A percentile compares a stretch with the other conserved stretches of the same genome.
Evolutionary conservation across 2,797 vertebrate genomes (phyloP).

Genomic region (Orientallactaga sibirica): DNA sequence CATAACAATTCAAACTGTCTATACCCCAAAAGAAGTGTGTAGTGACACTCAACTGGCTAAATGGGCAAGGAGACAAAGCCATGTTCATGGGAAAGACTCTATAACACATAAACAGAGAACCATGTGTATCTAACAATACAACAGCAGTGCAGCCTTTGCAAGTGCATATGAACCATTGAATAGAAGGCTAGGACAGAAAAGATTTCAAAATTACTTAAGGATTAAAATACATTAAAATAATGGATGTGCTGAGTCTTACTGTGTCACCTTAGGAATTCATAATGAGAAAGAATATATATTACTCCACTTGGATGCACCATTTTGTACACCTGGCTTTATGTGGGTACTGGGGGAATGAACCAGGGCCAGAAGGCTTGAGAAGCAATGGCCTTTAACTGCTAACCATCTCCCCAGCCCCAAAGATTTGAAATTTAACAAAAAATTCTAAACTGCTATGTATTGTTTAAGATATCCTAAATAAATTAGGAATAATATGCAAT

Average conservation of each 20-base stretch:
- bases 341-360: too few species aligned
- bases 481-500: slow-evolving; percentile 29
- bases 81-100: not conserved
- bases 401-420: too few species aligned
- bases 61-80: not conserved
- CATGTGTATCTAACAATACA: not conserved
- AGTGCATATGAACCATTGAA: not conserved
- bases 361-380: too few species aligned
- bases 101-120: not conserved
- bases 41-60: not conserved
- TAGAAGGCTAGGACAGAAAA: too few species aligned
- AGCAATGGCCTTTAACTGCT: too few species aligned
- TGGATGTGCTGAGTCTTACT: not conserved
- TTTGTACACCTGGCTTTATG: too few species aligned
- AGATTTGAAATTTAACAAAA: not conserved
- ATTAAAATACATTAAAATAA: slow-evolving; percentile 2
- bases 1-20: slow-evolving; percentile 16
- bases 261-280: not conserved
- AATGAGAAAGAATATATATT: not conserved
- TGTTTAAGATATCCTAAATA: not conserved
- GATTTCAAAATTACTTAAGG: not conserved
- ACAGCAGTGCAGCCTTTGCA: not conserved
- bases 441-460: not conserved
- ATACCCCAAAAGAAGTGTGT: not conserved
- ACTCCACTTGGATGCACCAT: not conserved